Evolutionary conservation across 2,888 invertebrate genomes (phyloP), one percentile per base, ranked within the genome.

Genomic region (Physocephala rufipes): DNA sequence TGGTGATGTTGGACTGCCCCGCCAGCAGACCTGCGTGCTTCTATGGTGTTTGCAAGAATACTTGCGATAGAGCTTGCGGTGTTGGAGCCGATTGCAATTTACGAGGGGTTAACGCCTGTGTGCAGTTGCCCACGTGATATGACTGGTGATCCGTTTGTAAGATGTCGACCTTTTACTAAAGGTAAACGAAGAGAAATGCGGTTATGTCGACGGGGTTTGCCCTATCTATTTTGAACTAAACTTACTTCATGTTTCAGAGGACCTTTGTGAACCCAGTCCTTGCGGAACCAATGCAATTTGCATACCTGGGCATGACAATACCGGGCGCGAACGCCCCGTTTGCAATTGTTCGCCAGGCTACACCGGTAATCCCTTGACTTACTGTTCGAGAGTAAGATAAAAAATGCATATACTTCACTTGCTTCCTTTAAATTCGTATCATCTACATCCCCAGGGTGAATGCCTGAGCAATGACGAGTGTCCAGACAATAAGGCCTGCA

Each of bases 61-160:
- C 95, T 0, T 95, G 95, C 84, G 91, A 91, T 21, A 92, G 92
- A 64, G 92, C 92, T 7, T 95, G 95, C 79, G 95, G 94, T 55
- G 87, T 90, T 19, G 90, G 91, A 75, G 95, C 95, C 2, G 92
- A 95, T 79, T 95, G 95, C 84, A 83, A 84, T 72, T 74, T 95
- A 53, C 89, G 93, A 59, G 93, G n/a, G 91, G 3, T 88, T 93
- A 67, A 94, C 93, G 5, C 94, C 95, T 0, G 90, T 95, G 19
- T 95, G 95, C 85, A 93, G 93, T 71, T 95, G 95, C 84, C 95
- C 95, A 0, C 90, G 89, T 81, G 92, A 94, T 80, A 94, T 93
- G 92, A 95, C 95, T 28, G 95, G 95, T 1, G 91, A 95, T 88
- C 95, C 95, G 3, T 95, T 95, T 86, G 88, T 91, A 2, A 89